A percentile compares a stretch with the other conserved stretches of the same genome.
Conservation (phyloP, 2,113 vertebrate species). For the Spea multiplicata region DNA sequence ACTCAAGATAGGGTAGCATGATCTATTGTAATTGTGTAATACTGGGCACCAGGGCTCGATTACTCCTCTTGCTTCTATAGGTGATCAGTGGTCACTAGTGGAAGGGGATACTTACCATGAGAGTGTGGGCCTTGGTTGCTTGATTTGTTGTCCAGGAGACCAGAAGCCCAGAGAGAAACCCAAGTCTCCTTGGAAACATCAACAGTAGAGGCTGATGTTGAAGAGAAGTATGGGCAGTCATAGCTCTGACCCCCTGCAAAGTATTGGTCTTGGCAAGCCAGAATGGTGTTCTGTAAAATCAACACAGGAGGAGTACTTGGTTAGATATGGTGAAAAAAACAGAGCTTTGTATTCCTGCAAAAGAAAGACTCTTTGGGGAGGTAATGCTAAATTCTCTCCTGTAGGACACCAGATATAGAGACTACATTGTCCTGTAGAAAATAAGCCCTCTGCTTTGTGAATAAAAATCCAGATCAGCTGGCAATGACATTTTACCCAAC, state of each 20-base stretch:
- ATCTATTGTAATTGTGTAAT: too few relatives aligned
- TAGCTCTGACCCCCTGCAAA: conserved; percentile 67
- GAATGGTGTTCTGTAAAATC: conserved; percentile 68
- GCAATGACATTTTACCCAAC: conserved; percentile 1
- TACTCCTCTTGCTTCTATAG: not conserved
- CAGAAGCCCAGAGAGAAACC: conserved; percentile 74
- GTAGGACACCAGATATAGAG: conserved; percentile 4
- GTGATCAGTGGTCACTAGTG: not conserved
- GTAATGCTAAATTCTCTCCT: conserved; percentile 29
- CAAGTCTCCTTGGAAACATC: conserved; percentile 86
- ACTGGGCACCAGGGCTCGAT: not conserved
- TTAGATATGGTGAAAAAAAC: conserved; percentile 39
- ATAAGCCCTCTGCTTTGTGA: conserved; percentile 3
- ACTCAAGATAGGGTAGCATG: too few relatives aligned
- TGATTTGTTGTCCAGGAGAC: conserved; percentile 65
- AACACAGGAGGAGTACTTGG: conserved; percentile 35
- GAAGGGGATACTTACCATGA: conserved; percentile 59
- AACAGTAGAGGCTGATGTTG: conserved; percentile 70
- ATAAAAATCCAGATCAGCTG: conserved; percentile 32
- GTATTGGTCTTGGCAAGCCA: conserved; percentile 72
- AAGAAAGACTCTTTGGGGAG: conserved; percentile 33
- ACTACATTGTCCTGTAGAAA: conserved; percentile 12
- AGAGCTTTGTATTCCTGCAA: conserved; percentile 38
- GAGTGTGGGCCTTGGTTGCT: conserved; percentile 58
- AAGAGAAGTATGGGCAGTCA: conserved; percentile 64